phyloP scores from a whole-genome alignment of 2,888 invertebrate species.

The Acanthosepion esculentum region DNA sequence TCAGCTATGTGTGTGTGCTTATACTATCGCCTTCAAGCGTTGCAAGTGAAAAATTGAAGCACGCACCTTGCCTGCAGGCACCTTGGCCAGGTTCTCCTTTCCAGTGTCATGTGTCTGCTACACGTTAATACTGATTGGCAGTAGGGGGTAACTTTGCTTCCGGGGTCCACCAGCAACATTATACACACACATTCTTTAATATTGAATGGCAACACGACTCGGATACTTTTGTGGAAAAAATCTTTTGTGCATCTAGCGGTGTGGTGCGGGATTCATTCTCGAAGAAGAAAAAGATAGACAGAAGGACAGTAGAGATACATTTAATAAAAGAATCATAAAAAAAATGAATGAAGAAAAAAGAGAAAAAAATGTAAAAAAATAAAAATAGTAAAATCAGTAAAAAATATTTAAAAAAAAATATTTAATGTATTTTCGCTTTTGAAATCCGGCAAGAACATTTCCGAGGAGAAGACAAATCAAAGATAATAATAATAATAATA shows the following conservation, averaged over 20 bases:
- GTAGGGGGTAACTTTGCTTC: background rate
- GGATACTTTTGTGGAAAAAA: background rate
- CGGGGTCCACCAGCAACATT: background rate
- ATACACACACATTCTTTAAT: background rate
- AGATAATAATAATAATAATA: no score
- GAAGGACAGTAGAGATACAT: background rate
- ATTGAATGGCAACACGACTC: background rate
- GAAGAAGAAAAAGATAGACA: background rate
- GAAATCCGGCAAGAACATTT: no score
- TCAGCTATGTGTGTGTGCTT: background rate
- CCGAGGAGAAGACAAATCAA: no score
- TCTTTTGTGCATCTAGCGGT: background rate
- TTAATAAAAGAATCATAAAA: no score
- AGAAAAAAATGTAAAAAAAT: no score
- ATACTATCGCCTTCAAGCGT: background rate
- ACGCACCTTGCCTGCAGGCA: background rate
- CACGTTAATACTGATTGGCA: conserved; percentile 33
- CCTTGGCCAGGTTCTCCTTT: conserved; percentile 7
- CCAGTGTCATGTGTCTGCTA: conserved; percentile 33
- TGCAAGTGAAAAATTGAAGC: background rate
- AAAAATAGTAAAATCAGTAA: no score
- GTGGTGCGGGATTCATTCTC: background rate
- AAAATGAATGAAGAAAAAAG: no score
- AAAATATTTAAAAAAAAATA: no score
- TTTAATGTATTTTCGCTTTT: no score